Base-by-base conservation (phyloP, 2,888 invertebrate genomes). In the Gisinianus flammeolus region DNA sequence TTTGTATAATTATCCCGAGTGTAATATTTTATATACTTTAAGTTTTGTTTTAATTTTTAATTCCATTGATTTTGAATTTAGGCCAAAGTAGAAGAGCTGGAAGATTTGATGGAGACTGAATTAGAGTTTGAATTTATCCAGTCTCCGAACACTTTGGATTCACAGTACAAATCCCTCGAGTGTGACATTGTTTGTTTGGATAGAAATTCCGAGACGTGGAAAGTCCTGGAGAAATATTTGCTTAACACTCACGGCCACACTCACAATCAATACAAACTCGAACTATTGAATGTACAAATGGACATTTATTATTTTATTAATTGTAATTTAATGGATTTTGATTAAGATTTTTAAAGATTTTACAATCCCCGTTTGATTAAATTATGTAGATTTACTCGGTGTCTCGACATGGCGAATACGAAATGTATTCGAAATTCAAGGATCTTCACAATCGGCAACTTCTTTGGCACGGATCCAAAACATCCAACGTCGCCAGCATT, bases 381-480 rank as follows among this genome's bases (percentile, higher is more conserved):
- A 35, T 35, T 12, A 79, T 81, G 31, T 80, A 91, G 90, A 90
- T 92, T 0, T 95, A 92, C 86, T 91, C 91, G 85, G 90, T 95
- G 24, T 90, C 90, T 24, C 91, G 95, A 24, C 90, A 92, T 35
- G 94, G 94, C 0, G 95, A 96, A 87, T 91, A 92, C 5, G 91
- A 93, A 84, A 91, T 95, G 0, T 96, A 90, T 89, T 93, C 94
- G 85, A 94, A 94, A 4, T 97, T 96, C 88, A 86, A 92, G 89
- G 86, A 96, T 84, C 87, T 98, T 19, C 92, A 91, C 85, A 98
- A 98, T 87, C 91, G 92, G 58, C 92, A 93, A 85, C 89, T 98
- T 69, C 88, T 98, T 81, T 98, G 98, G 98, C 99, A 99, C 89
- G 99, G 99, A 70, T 98, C 98, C 0, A 91, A 98, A 72, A 89